Evolutionary conservation across 2,888 invertebrate species (phyloP).

Genomic region (Megaustenia siamemsis): DNA sequence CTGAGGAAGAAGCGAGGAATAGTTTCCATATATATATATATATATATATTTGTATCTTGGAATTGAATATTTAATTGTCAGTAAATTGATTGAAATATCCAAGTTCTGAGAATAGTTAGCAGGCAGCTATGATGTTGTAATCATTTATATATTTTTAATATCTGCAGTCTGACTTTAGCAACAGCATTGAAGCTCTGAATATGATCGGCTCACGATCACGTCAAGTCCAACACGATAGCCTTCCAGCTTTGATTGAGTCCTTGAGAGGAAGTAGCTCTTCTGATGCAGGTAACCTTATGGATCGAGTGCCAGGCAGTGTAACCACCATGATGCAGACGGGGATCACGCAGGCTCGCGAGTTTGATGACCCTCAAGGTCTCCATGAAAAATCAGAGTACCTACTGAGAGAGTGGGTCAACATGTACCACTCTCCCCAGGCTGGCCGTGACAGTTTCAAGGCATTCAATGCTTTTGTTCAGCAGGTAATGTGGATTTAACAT

Average conservation of each 20-base stretch:
- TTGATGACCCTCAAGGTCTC: slow-evolving; percentile 94
- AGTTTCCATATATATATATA: too few species aligned
- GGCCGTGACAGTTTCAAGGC: slow-evolving; percentile 85
- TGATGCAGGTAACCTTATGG: slow-evolving; percentile 80
- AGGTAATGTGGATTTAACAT: slow-evolving; percentile 74
- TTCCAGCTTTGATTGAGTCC: slow-evolving; percentile 50
- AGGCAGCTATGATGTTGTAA: too few species aligned
- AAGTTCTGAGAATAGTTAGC: too few species aligned
- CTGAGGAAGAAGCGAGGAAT: too few species aligned
- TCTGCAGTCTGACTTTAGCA: slow-evolving; percentile 87
- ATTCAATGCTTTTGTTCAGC: slow-evolving; percentile 94
- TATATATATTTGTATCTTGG: too few species aligned
- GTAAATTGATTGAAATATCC: too few species aligned
- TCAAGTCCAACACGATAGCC: slow-evolving; percentile 83
- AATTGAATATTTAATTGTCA: too few species aligned
- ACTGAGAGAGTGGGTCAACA: slow-evolving; percentile 95
- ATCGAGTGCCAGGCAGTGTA: slow-evolving; percentile 83
- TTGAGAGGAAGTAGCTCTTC: slow-evolving; percentile 33
- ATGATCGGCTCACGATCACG: slow-evolving; percentile 87
- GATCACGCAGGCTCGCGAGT: slow-evolving; percentile 91
- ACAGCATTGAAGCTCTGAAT: slow-evolving; percentile 91
- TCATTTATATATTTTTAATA: too few species aligned
- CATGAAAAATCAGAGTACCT: slow-evolving; percentile 96
- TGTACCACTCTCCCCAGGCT: slow-evolving; percentile 87
- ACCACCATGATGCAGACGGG: slow-evolving; percentile 93